Evolutionary conservation across 1,140 invertebrate genomes (phyloP), one percentile per base, ranked within the genome.

Genomic region (Goniozus legneri): DNA sequence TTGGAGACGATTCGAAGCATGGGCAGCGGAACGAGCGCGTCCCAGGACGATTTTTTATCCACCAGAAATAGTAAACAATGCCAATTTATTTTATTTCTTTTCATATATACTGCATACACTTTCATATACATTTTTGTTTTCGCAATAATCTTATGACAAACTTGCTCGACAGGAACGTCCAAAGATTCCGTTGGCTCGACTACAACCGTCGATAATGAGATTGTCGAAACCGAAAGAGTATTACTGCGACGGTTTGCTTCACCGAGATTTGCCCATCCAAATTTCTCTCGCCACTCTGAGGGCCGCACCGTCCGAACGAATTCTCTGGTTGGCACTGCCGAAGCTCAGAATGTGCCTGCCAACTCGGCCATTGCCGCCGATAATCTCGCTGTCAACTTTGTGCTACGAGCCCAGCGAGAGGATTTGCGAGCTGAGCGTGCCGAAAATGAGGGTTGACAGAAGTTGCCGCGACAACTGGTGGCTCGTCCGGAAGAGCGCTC

Each of bases 1-100:
- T 36, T 67, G 65, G 65, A 48, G 42, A 0, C 41, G 44, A 43
- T 67, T 67, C 32, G 22, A 65, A 27, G 50, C 46, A 14, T 67
- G 65, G 65, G 61, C 50, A 0, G 38, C 50, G 16, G 15, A 47
- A 2, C 64, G 60, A 13, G 61, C 61, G 1, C 10, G 27, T 18
- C 65, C 65, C 1, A 52, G 36, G 41, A 56, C 59, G 22, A 21
- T 50, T 20, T 54, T 47, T 0, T 47, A 54, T 33, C 55, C 52
- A 0, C 47, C 53, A 21, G 48, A 56, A 1, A 47, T 62, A 14
- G 62, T 62, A 34, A 33, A 45, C 53, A 37, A 2, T 31, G 35
- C 13, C 10, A 30, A 35, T 42, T 21, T 19, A 44, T 43, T 34
- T 6, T 38, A 31, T 15, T 36, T 14, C 33, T 42, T 19, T 24